Base-by-base conservation (phyloP, 2,113 vertebrate genomes). In the Eleginops maclovinus region DNA sequence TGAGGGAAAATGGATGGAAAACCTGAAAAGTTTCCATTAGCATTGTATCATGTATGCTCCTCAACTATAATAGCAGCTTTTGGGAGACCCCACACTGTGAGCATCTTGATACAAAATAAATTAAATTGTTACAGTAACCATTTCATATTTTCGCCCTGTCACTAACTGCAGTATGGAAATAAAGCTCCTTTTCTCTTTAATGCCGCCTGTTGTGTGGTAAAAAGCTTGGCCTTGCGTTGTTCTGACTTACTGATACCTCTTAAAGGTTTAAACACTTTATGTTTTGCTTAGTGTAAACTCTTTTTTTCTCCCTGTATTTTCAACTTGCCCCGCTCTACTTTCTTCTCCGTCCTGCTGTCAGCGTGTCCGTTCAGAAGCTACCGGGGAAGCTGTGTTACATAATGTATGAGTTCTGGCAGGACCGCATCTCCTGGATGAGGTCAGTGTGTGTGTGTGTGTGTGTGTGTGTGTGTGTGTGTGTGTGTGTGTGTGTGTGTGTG, bases 391-490 rank as follows among this genome's bases (percentile, higher is more conserved):
- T 93, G 79, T 96, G 95, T 93, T 98, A 96, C 92, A 96, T 96
- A 89, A 94, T 99, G 6, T 97, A 97, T 26, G 97, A 99, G 91
- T 97, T 98, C 93, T 99, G 97, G 97, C 95, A 94, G 92, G 96
- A 98, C 9, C 96, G 96, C 67, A 89, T 96, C 80, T 96, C 98
- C n/a, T 99, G 98, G 98, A 97, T 96, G 93, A 97, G 97, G 97
- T 99, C 89, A 72, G 74, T 91, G 12, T 75, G 69, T 41, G 22
- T 68, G 26, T 58, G 59, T 50, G 60, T 43, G 44, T 66, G 68
- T 51, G 67, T 58, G 60, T 73, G 63, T 81, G 69, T 41, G 22
- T 68, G 26, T 54, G 59, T 50, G 46, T 31, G 67, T 43, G 31
- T 59, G 69, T 41, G 47, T 69, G 66, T 62, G 60, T 43, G 44